phyloP scores from a whole-genome alignment of 1,140 invertebrate species.

The Zaprionus tsacasi region DNA sequence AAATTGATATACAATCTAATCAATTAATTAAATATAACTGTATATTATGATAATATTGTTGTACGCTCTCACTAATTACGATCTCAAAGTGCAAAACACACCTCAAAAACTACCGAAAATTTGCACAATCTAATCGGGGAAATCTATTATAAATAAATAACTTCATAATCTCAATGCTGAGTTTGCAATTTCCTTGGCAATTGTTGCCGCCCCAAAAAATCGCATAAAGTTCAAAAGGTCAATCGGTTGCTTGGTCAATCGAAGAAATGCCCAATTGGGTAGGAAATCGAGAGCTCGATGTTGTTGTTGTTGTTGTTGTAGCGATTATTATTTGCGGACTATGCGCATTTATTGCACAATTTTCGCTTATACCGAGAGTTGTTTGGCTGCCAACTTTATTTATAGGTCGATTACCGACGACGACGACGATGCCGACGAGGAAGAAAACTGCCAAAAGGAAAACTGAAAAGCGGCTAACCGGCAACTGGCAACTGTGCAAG shows the following conservation, averaged over 20 bases:
- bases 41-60: background rate
- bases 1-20: background rate
- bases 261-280: conserved; percentile 47
- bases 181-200: conserved; percentile 15
- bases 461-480: conserved; percentile 29
- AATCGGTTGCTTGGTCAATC: conserved; percentile 35
- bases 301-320: conserved; percentile 39
- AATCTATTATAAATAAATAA: conserved; percentile 19
- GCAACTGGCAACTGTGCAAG: conserved; percentile 16
- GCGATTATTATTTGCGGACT: conserved; percentile 59
- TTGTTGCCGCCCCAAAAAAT: conserved; percentile 15
- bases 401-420: conserved; percentile 71
- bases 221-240: conserved; percentile 35
- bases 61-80: background rate
- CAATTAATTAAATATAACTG: no score
- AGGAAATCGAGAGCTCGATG: conserved; percentile 45
- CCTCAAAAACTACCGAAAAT: background rate
- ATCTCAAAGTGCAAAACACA: background rate
- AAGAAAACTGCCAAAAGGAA: conserved; percentile 43
- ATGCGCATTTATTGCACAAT: conserved; percentile 73
- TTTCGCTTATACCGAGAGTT: conserved; percentile 64
- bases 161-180: conserved; percentile 5
- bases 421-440: conserved; percentile 25
- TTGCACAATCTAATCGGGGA: background rate
- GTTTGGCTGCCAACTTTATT: conserved; percentile 77